Evolutionary conservation across 53 echinoderm and acorn worm genomes (phyloP), one percentile per base, ranked within the genome.

Genomic region (Antedon mediterranea): DNA sequence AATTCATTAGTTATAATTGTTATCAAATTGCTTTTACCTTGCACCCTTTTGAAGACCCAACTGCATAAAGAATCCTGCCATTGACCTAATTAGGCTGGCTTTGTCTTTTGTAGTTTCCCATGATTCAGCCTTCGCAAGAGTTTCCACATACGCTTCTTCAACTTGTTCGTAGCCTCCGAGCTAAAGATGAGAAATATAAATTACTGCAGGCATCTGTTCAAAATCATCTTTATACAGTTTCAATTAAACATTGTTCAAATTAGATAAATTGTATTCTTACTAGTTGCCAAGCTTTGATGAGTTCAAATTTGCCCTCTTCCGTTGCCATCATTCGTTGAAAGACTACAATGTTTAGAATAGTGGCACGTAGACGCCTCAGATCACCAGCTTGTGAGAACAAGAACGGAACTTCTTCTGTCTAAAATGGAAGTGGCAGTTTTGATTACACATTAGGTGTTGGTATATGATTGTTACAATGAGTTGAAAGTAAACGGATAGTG

Each of bases 61-160:
- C 74, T 81, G 72, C 37, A 73, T 73, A 34, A 81, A 81, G 81
- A 81, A 81, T 28, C 72, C 81, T 28, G 81, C 81, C 81, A 81
- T 73, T 28, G 29, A 31, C 26, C 33, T 30, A 2, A 81, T 34
- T 29, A 74, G 26, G 30, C 43, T 30, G 3, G 70, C 78, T 44
- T 44, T 78, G 70, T 78, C 78, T 15, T 43, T 28, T 11, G 73
- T 32, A 18, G 9, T 32, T 3, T 81, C 30, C 41, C 31, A 9
- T 71, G 14, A n/a, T 27, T 81, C 74, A 13, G 78, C 28, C 6
- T 57, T 33, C 0, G 1, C 32, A 41, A 81, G 41, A 13, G 32
- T 34, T 3, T 37, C 81, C 20, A 81, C 29, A 43, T 81, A 81
- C 4, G 73, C 81, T 42, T 72, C 11, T 31, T 81, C 81, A 3